Conservation (phyloP, 2,888 invertebrate species). For the Drosophila lutescens region DNA sequence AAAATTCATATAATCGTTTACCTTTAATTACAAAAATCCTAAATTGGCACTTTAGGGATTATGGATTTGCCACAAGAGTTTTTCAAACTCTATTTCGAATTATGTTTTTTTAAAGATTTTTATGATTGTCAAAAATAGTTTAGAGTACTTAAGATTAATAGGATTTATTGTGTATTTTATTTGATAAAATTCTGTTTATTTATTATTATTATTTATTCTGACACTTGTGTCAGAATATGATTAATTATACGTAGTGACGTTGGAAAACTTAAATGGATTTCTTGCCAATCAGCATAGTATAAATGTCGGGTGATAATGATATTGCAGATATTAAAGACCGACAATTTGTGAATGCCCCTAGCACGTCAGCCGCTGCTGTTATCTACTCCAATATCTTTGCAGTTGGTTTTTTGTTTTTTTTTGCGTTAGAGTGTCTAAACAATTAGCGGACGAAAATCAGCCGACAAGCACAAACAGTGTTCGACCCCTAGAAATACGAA, state of each 20-base stretch:
- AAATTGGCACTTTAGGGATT: background rate
- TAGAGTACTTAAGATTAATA: too few species aligned
- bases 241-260: background rate
- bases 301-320: background rate
- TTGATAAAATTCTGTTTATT: too few species aligned
- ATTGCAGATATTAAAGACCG: background rate
- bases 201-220: too few species aligned
- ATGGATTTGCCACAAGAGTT: too few species aligned
- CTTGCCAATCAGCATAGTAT: background rate
- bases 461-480: conserved; percentile 1
- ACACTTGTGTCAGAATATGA: background rate
- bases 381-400: conserved; percentile 24
- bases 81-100: too few species aligned
- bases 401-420: background rate
- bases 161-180: too few species aligned
- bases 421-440: conserved; percentile 37
- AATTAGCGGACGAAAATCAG: conserved; percentile 29
- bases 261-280: background rate
- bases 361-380: conserved; percentile 12
- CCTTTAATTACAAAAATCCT: background rate
- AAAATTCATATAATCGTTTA: background rate
- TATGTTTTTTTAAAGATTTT: too few species aligned
- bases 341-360: background rate
- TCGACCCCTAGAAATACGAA: conserved; percentile 8
- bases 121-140: too few species aligned